Evolutionary conservation across 2,888 invertebrate genomes (phyloP), one percentile per base, ranked within the genome.

Genomic region (Tryphoninae sp.): DNA sequence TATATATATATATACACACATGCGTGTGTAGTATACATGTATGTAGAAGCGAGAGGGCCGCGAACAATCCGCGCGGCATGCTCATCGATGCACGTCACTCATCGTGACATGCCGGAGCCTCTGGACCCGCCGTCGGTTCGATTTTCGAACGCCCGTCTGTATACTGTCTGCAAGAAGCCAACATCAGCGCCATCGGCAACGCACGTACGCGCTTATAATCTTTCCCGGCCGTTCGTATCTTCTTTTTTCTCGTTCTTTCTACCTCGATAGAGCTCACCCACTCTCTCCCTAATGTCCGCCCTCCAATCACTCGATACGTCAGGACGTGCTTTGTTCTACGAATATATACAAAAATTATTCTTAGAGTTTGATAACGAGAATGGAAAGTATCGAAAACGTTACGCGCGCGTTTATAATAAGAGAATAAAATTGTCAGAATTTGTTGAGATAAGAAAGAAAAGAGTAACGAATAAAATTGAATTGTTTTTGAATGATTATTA

Each of bases 21-120:
- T 13, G 58, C 51, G 40, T 2, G 26, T 26, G 26, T 26, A 3
- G 2, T 3, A 45, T 67, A 19, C 16, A 33, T 49, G 26, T 16
- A 26, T 86, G 86, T 84, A 85, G 86, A 85, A 58, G 58, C 23
- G 65, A 65, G 68, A 73, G 84, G 81, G 83, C 87, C 85, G 83
- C 86, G 86, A 81, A 67, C 61, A 61, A 74, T 74, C 64, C 64
- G 80, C 78, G 65, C 72, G 75, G 81, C 69, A 87, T 88, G 90
- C 88, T 89, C 90, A 90, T 89, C 90, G 91, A 89, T 89, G 90
- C 90, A 89, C 88, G 86, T 89, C 89, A 88, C 85, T 88, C 88
- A 88, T 86, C 87, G 82, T 79, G 79, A 79, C 79, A 67, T 79
- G 75, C 67, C 78, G 19, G 64, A 78, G 81, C 69, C 69, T 71